Evolutionary conservation across 2,797 vertebrate species (phyloP).

Genomic region (Pangasius krempfi): DNA sequence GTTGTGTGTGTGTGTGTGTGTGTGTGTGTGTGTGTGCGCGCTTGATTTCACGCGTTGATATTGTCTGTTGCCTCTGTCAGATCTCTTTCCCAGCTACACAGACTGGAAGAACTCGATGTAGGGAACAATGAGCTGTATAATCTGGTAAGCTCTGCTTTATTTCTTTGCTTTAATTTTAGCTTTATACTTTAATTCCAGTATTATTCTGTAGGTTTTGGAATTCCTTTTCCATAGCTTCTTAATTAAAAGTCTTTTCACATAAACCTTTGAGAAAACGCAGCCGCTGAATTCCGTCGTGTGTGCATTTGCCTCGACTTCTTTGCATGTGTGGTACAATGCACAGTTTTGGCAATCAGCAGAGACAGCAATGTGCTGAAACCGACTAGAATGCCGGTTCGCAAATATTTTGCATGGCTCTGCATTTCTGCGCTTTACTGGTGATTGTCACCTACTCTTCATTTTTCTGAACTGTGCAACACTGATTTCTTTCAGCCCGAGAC

Average conservation of each 20-base stretch:
- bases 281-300: neutral
- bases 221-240: neutral
- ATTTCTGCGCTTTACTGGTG: slow-evolving; percentile 16
- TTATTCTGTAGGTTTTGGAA: neutral
- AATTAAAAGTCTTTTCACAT: neutral
- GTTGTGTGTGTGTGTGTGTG: neutral
- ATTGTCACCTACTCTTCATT: slow-evolving; percentile 38
- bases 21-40: neutral
- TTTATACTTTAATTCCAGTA: too few species aligned
- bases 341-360: neutral
- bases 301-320: neutral
- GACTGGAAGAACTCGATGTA: slow-evolving; percentile 95
- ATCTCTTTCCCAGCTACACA: slow-evolving; percentile 88
- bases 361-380: slow-evolving; percentile 15
- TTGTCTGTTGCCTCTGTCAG: slow-evolving; percentile 68
- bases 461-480: slow-evolving; percentile 52
- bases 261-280: neutral
- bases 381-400: slow-evolving; percentile 25
- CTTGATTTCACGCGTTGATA: neutral
- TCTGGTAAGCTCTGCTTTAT: slow-evolving; percentile 80
- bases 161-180: neutral
- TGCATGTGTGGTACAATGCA: too few species aligned
- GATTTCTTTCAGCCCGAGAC: slow-evolving; percentile 87
- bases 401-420: slow-evolving; percentile 28
- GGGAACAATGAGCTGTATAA: slow-evolving; percentile 95